Base-by-base conservation (phyloP, 2,888 invertebrate species). In the Leucophenga montana region DNA sequence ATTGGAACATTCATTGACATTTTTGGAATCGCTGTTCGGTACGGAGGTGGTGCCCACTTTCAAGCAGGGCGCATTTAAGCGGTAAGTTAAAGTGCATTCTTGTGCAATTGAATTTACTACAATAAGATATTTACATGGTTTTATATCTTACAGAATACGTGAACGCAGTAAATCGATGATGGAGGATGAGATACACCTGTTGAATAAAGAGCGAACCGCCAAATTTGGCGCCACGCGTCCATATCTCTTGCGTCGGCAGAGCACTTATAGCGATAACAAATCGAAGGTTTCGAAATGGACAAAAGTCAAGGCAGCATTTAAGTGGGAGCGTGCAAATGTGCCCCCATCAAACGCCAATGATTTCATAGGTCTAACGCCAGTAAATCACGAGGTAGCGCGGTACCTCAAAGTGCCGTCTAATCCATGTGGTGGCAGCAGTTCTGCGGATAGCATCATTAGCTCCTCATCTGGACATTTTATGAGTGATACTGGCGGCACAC, bases 251-350 rank as follows among this genome's bases (percentile, higher is more conserved):
- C 83, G 89, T 1, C 86, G 89, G 3, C 88, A 88, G 73, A 88
- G 88, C 78, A 88, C 87, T 11, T 88, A 87, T 69, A 85, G 84
- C 53, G 88, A 88, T 73, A 85, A 84, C 69, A 89, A 89, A 73
- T 85, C 88, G 5, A 89, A 89, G 72, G 88, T 89, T 0, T 95
- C 95, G 0, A 96, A 96, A 85, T 96, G 96, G 96, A 95, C 95
- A 0, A 93, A 93, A 89, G 96, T 96, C 11, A 96, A 96, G 87
- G 95, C 95, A 59, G 96, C 96, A 14, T 94, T 95, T 81, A 95
- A 94, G 79, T 95, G 95, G 95, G 95, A 95, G 85, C 93, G 93
- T 78, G 94, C 94, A 0, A 92, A 92, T 75, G 89, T 90, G 88
- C 85, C 86, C 16, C 84, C 85, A 44, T 69, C 90, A 22, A 80